These are phyloP conservation scores for Drosophila parabipectinata DNA, from an alignment of 1,140 invertebrate species.

Conservation along the genomic window DNA sequence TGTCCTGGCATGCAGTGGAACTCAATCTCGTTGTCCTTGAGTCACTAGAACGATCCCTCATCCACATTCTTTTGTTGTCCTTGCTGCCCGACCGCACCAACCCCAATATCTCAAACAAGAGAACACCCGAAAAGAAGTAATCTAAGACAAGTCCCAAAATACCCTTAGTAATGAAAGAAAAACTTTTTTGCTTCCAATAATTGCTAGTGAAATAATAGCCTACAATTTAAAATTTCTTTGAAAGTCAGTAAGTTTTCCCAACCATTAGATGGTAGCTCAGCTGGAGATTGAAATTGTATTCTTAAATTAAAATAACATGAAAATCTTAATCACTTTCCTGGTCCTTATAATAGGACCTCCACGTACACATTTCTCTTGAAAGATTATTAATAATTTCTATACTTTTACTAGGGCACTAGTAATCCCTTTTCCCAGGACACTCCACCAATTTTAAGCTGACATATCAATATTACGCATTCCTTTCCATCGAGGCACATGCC, in stretches of 20 bases:
- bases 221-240: background rate
- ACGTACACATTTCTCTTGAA: conserved; percentile 4
- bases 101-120: conserved; percentile 55
- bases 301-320: no score
- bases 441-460: conserved; percentile 3
- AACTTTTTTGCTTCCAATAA: conserved; percentile 34
- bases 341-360: no score
- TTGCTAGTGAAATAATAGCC: conserved; percentile 18
- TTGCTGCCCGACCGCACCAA: conserved; percentile 53
- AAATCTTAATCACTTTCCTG: no score
- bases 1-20: conserved; percentile 62
- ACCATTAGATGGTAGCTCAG: background rate
- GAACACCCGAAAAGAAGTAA: conserved; percentile 28
- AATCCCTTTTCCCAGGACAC: conserved; percentile 46
- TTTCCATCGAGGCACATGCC: background rate
- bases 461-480: conserved; percentile 58
- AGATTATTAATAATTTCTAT: conserved; percentile 36
- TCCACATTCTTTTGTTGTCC: conserved; percentile 38
- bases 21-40: conserved; percentile 64
- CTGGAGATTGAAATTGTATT: background rate
- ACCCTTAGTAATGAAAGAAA: conserved; percentile 28
- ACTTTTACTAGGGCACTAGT: background rate
- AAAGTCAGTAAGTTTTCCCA: conserved; percentile 26
- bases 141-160: conserved; percentile 19
- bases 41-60: conserved; percentile 52